These are phyloP conservation scores for Plebejus anna DNA, from an alignment of 2,888 invertebrate genomes.

Conservation along the genomic window DNA sequence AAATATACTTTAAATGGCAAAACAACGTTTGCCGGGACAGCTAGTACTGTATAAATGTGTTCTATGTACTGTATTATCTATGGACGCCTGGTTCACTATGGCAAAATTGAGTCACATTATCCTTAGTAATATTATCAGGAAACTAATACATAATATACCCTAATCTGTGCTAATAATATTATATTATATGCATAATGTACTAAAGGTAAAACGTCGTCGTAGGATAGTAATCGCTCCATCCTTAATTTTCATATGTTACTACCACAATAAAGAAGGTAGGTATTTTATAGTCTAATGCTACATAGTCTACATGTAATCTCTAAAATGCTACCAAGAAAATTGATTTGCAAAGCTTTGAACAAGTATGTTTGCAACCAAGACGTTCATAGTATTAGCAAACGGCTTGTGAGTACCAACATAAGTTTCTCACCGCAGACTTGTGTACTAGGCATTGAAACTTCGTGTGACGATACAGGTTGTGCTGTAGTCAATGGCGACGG, in stretches of 20 bases:
- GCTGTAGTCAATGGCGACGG: constrained; percentile 89
- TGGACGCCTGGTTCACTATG: too few species aligned
- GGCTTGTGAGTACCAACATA: constrained; percentile 25
- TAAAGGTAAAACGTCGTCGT: too few species aligned
- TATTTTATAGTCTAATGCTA: neutral
- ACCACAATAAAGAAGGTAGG: neutral
- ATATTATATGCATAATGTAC: too few species aligned
- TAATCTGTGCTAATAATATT: too few species aligned
- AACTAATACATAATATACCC: too few species aligned
- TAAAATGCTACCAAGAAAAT: neutral
- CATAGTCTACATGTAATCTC: neutral
- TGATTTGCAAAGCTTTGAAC: neutral
- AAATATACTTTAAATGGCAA: too few species aligned
- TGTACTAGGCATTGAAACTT: constrained; percentile 96
- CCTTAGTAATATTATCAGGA: too few species aligned
- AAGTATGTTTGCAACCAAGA: neutral
- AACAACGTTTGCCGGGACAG: too few species aligned
- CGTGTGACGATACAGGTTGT: constrained; percentile 98
- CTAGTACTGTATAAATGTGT: too few species aligned
- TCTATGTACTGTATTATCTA: too few species aligned
- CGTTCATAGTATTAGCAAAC: neutral
- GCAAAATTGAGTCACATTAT: too few species aligned
- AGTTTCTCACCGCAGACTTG: constrained; percentile 38
- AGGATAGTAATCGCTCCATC: neutral
- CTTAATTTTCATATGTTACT: neutral